Evolutionary conservation across 2,888 invertebrate species (phyloP), one percentile per base, ranked within the genome.

Genomic region (Leuctra nigra): DNA sequence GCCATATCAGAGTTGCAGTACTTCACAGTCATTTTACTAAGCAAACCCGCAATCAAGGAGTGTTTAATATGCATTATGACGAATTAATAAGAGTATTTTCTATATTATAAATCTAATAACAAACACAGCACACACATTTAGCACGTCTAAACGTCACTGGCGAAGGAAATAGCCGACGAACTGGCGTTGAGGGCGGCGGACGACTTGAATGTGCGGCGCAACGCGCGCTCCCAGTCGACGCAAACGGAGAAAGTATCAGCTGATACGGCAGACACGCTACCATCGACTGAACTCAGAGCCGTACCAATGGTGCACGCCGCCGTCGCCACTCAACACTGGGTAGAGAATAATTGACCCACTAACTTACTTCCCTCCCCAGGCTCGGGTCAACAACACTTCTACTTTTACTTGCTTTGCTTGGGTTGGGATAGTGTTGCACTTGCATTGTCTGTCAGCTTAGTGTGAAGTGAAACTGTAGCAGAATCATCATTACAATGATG

Each of bases 291-390:
- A n/a, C n/a, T n/a, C n/a, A n/a, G n/a, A n/a, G n/a, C n/a, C n/a
- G n/a, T n/a, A n/a, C n/a, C n/a, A n/a, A n/a, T n/a, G n/a, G n/a
- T n/a, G n/a, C n/a, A n/a, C n/a, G n/a, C n/a, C n/a, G n/a, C n/a
- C n/a, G n/a, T n/a, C n/a, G n/a, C n/a, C n/a, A n/a, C n/a, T n/a
- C n/a, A n/a, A n/a, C n/a, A n/a, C n/a, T n/a, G n/a, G n/a, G 20
- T 29, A 29, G 18, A 18, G 20, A 50, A 50, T 50, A 16, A 50
- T 50, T 61, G 61, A 61, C 61, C 59, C 55, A 61, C 59, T 61
- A 61, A 61, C 61, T 61, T 53, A 61, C 24, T 59, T 65, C 63
- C 67, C 66, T 65, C 65, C 66, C 63, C 59, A n/a, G n/a, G n/a
- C n/a, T 35, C 54, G 33, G 56, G 55, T 59, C 59, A 53, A 53